Percentiles rank a stretch among this genome's conserved stretches.
Evolutionary conservation across 2,113 vertebrate species (phyloP).

Genomic region (Zapornia atra): DNA sequence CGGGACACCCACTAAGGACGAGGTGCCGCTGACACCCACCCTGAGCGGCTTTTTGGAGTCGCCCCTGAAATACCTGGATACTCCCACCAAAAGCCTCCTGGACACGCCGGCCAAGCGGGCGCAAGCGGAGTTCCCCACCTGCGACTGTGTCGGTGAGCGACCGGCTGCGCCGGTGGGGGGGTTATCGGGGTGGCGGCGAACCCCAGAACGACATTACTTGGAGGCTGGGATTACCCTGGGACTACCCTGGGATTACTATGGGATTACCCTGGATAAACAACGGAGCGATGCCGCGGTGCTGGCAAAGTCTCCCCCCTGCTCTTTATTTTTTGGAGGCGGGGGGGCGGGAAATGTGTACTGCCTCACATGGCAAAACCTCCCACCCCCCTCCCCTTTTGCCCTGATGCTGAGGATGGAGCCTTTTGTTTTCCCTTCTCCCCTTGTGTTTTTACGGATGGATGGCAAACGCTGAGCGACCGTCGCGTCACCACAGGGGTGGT

Average conservation of each 20-base stretch:
- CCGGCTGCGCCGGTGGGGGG: accelerated
- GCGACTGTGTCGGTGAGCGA: constrained; percentile 92
- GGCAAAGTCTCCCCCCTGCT: accelerated
- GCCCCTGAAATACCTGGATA: constrained; percentile 92
- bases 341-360: too few relatives aligned
- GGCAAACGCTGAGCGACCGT: not conserved
- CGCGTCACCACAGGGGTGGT: accelerated
- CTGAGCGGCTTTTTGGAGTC: constrained; percentile 95
- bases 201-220: accelerated
- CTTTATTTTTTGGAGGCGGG: not conserved
- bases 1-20: constrained; percentile 88
- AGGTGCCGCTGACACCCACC: constrained; percentile 86
- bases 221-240: not conserved
- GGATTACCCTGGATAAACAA: not conserved
- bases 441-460: accelerated
- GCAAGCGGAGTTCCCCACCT: constrained; percentile 90
- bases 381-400: not conserved
- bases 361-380: accelerated
- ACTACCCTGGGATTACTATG: not conserved
- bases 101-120: constrained; percentile 90
- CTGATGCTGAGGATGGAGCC: too few relatives aligned
- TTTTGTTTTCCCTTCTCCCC: not conserved
- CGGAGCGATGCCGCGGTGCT: accelerated
- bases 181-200: accelerated
- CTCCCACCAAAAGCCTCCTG: constrained; percentile 91